Evolutionary conservation across 2,888 invertebrate genomes (phyloP).

Genomic region (Hofmannophila pseudospretella): DNA sequence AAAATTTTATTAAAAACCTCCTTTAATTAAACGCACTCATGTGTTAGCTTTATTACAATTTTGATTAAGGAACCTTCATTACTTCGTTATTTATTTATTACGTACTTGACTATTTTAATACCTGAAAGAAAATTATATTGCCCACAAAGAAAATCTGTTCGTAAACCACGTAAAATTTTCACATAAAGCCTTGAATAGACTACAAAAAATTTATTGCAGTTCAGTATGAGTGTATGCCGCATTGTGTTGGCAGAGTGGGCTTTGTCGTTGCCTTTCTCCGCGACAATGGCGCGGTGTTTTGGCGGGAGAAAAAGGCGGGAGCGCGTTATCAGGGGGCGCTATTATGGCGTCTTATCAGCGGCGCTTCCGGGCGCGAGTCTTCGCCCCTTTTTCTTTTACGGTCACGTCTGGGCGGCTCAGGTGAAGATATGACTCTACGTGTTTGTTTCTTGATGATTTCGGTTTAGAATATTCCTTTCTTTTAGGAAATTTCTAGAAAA

Average conservation of each 20-base stretch:
- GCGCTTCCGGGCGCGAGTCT: slow-evolving; percentile 58
- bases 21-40: slow-evolving; percentile 47
- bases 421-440: slow-evolving; percentile 36
- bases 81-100: slow-evolving; percentile 14
- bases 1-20: slow-evolving; percentile 65
- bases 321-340: slow-evolving; percentile 70
- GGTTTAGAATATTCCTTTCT: too few species aligned
- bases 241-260: slow-evolving; percentile 34
- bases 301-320: slow-evolving; percentile 75
- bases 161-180: slow-evolving; percentile 30
- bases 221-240: slow-evolving; percentile 40
- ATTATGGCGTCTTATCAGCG: slow-evolving; percentile 76
- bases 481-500: too few species aligned
- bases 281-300: slow-evolving; percentile 69
- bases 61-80: slow-evolving; percentile 40
- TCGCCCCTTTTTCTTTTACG: slow-evolving; percentile 75
- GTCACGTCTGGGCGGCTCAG: slow-evolving; percentile 64
- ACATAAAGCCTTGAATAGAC: slow-evolving; percentile 40
- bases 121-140: not conserved
- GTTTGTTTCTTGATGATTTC: slow-evolving; percentile 7
- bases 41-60: slow-evolving; percentile 58
- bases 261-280: slow-evolving; percentile 60
- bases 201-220: slow-evolving; percentile 54
- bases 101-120: not conserved
- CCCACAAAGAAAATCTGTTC: not conserved